Conservation (phyloP, 2,797 vertebrate genomes). For the Tapirus indicus region DNA sequence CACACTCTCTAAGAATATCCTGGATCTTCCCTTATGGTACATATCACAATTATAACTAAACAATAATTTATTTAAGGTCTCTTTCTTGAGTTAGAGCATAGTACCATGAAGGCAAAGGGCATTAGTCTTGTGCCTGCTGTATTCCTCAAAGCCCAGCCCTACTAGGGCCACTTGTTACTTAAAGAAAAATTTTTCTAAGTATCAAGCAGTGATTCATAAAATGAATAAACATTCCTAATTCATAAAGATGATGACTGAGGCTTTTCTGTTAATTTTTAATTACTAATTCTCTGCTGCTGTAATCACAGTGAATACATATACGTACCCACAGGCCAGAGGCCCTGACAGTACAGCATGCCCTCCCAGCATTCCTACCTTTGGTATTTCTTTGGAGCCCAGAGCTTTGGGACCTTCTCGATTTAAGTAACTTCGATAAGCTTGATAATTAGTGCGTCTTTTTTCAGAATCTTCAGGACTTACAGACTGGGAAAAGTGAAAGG, state of each 20-base stretch:
- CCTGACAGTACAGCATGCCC: accelerated
- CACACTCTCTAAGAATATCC: neutral
- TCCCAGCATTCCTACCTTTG: constrained; percentile 88
- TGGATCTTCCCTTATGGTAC: neutral
- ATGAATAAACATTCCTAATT: neutral
- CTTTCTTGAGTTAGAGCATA: neutral
- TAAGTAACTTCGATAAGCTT: constrained; percentile 95
- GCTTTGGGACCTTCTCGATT: constrained; percentile 98
- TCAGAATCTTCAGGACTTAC: constrained; percentile 95
- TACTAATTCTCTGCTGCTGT: neutral
- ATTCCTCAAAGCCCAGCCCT: neutral
- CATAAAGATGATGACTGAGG: neutral
- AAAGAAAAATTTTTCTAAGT: neutral
- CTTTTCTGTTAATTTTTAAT: neutral
- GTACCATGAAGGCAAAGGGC: neutral
- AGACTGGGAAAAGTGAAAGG: constrained; percentile 72
- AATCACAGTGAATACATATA: neutral
- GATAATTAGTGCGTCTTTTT: constrained; percentile 93
- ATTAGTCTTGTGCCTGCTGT: neutral
- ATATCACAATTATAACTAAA: neutral
- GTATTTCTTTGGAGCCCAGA: constrained; percentile 97
- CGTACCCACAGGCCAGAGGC: no score
- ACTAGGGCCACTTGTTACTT: neutral
- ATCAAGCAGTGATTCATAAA: neutral
- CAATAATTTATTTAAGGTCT: neutral